These are phyloP conservation scores for Anhinga rufa DNA, from an alignment of 2,113 vertebrate species.

Conservation along the genomic window DNA sequence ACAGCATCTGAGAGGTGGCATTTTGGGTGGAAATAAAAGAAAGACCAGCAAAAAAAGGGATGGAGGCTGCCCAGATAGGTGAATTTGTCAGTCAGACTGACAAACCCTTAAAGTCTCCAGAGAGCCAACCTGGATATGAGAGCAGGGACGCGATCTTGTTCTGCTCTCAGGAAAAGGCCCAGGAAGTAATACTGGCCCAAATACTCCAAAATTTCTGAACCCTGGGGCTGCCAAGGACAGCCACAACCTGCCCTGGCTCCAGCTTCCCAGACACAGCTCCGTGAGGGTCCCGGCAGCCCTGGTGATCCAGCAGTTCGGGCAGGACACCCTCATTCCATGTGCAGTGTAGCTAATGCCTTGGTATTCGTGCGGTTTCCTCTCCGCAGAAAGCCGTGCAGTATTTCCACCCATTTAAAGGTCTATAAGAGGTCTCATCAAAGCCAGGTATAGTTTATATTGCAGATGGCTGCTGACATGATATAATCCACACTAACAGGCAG, in stretches of 20 bases:
- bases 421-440: slow-evolving; percentile 62
- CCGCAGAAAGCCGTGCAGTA: background rate
- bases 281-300: background rate
- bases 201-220: background rate
- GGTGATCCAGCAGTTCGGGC: background rate
- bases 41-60: background rate
- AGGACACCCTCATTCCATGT: background rate
- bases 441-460: slow-evolving; percentile 65
- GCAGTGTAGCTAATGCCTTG: background rate
- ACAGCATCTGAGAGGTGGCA: background rate
- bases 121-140: fast-evolving
- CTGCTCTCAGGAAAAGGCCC: background rate
- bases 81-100: background rate
- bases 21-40: background rate
- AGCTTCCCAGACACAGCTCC: background rate
- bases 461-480: slow-evolving; percentile 62
- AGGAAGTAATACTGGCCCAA: background rate
- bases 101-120: background rate
- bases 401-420: slow-evolving; percentile 49
- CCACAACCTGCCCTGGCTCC: background rate
- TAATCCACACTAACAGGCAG: slow-evolving; percentile 59
- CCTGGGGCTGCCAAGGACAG: background rate
- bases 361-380: slow-evolving; percentile 20
- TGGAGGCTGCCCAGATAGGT: background rate
- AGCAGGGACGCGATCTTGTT: background rate